A percentile compares a stretch with the other conserved stretches of the same genome.
These are phyloP conservation scores for Ictalurus punctatus DNA, from an alignment of 2,113 vertebrate species.

Conservation along the genomic window DNA sequence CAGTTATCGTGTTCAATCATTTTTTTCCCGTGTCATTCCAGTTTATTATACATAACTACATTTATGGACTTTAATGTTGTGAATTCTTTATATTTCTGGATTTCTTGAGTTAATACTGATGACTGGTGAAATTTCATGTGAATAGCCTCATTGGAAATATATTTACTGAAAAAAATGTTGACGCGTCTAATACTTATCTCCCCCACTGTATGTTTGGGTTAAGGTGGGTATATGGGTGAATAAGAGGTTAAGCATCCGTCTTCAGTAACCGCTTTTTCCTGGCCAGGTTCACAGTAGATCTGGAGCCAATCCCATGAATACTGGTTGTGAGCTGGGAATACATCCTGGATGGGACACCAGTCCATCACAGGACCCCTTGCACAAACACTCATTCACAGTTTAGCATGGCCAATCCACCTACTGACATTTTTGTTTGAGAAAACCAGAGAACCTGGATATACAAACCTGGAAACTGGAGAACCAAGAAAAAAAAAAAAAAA, in stretches of 20 bases:
- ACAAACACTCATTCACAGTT: background rate
- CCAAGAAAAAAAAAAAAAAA: background rate
- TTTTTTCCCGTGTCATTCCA: too few relatives aligned
- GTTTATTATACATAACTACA: too few relatives aligned
- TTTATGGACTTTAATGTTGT: too few relatives aligned
- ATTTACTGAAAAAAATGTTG: too few relatives aligned
- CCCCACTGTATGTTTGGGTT: conserved; percentile 12
- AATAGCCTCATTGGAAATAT: too few relatives aligned
- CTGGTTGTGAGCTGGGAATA: background rate
- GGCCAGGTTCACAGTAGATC: background rate
- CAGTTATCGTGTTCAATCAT: too few relatives aligned
- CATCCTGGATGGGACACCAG: background rate
- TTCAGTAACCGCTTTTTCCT: background rate
- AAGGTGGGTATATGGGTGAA: conserved; percentile 6
- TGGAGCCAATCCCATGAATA: background rate
- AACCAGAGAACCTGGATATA: background rate
- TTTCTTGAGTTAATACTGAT: too few relatives aligned
- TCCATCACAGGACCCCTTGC: background rate
- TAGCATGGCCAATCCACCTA: background rate
- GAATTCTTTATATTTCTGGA: too few relatives aligned
- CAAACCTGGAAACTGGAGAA: background rate
- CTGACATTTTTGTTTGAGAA: background rate
- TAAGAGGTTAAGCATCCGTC: background rate
- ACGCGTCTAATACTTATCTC: too few relatives aligned
- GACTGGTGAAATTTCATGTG: too few relatives aligned